Base-by-base conservation (phyloP, 2,797 vertebrate genomes). In the Loris lydekkerianus region DNA sequence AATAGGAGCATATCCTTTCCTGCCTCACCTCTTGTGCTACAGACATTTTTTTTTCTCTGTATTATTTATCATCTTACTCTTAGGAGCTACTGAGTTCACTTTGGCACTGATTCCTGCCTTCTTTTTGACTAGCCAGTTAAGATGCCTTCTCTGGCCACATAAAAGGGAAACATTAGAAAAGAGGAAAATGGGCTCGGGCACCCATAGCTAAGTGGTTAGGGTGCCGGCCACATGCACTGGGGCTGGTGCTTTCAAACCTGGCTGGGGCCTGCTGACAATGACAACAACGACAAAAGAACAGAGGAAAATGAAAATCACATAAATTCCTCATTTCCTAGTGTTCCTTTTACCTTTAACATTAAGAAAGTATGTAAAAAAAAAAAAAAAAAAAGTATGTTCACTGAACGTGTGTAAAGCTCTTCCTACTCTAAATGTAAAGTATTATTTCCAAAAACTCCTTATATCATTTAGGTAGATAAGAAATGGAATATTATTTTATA, bases 401-500 rank as follows among this genome's bases (percentile, higher is more conserved):
- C 34, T 89, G 40, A 86, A 29, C 40, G 20, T 77, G 7, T 89
- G 11, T 95, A 82, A 56, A 82, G 29, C 73, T 56, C 76, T 75
- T 89, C 29, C 49, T 91, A 60, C 73, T 69, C 49, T 61, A 67
- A 90, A 91, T 67, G n/a, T 88, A 86, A 92, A 83, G 25, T 93
- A 80, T 93, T 56, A 56, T 76, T 92, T 85, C 13, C n/a, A 75
- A 81, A 89, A 69, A 82, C 49, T 86, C 34, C 43, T 75, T 23
- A 60, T 37, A 73, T 58, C 5, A 60, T 84, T 96, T 92, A 86
- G 69, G 23, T 70, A 76, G 80, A 89, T 75, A 11, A 81, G 81
- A 75, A 82, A 43, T 61, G 29, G 29, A 72, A 63, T 88, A 78
- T 40, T 72, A 49, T 75, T 92, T 89, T 94, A 46, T 87, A 83